Percentiles rank a stretch among this genome's conserved stretches.
Conservation (phyloP, 1,140 invertebrate species). For the Euura lappo region DNA sequence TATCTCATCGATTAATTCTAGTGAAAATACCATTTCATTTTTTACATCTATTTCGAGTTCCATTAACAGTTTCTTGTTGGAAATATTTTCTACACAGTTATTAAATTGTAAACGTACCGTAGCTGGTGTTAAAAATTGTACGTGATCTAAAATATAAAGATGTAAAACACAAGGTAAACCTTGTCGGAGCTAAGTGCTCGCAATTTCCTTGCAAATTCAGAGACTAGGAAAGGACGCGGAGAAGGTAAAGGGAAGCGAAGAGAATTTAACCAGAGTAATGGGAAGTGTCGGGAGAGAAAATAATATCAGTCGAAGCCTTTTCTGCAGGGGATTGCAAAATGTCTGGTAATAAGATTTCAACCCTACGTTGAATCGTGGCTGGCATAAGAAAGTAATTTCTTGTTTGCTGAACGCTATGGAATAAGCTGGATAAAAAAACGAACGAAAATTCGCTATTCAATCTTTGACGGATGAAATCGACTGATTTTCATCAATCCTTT, state of each 20-base stretch:
- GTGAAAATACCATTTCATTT: too few species aligned
- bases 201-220: not conserved
- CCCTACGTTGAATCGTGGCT: not conserved
- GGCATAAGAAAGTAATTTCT: too few species aligned
- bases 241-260: not conserved
- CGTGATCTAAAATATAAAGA: not conserved
- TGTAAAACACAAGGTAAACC: slow-evolving; percentile 2
- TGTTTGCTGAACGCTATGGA: too few species aligned
- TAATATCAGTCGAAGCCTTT: slow-evolving; percentile 3
- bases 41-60: too few species aligned
- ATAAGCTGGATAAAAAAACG: too few species aligned
- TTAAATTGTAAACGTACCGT: not conserved
- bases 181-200: not conserved
- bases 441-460: too few species aligned
- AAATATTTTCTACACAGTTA: not conserved
- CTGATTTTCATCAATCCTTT: too few species aligned
- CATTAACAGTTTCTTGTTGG: too few species aligned
- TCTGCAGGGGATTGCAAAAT: not conserved
- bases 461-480: too few species aligned
- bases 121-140: not conserved
- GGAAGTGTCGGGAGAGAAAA: slow-evolving; percentile 1
- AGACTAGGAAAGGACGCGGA: not conserved
- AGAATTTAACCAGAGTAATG: not conserved
- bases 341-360: not conserved
- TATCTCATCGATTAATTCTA: too few species aligned